Evolutionary conservation across 1,140 invertebrate genomes (phyloP).

Genomic region (Pseudomyrmex dendroicus): DNA sequence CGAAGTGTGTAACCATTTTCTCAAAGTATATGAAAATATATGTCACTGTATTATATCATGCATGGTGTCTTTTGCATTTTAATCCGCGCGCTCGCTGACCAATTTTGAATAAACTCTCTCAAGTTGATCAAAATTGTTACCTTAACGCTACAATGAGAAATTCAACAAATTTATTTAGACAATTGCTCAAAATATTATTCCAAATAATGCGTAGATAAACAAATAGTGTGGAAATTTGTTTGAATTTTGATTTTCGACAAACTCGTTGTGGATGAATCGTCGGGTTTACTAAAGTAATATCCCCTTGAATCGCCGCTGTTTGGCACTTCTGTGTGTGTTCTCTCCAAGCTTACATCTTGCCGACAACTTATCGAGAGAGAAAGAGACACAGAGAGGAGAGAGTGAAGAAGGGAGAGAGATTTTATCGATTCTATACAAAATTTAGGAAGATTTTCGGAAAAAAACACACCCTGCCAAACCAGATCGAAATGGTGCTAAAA

Average conservation of each 20-base stretch:
- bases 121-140: no score
- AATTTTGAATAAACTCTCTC: no score
- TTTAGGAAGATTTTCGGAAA: no score
- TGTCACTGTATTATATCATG: neutral
- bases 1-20: neutral
- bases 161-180: no score
- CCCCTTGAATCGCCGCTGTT: neutral
- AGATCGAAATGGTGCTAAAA: neutral
- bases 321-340: neutral
- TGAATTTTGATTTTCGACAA: neutral
- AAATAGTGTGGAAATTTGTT: conserved; percentile 3
- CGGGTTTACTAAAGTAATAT: neutral
- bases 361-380: conserved; percentile 3
- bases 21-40: neutral
- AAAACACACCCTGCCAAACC: no score
- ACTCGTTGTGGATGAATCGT: neutral
- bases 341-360: neutral
- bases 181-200: neutral
- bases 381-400: neutral
- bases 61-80: neutral
- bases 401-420: no score
- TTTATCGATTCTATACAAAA: no score
- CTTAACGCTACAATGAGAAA: no score
- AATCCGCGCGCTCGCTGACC: no score
- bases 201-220: neutral